Base-by-base conservation (phyloP, 2,888 invertebrate genomes). In the Nemotelus pantherinus region DNA sequence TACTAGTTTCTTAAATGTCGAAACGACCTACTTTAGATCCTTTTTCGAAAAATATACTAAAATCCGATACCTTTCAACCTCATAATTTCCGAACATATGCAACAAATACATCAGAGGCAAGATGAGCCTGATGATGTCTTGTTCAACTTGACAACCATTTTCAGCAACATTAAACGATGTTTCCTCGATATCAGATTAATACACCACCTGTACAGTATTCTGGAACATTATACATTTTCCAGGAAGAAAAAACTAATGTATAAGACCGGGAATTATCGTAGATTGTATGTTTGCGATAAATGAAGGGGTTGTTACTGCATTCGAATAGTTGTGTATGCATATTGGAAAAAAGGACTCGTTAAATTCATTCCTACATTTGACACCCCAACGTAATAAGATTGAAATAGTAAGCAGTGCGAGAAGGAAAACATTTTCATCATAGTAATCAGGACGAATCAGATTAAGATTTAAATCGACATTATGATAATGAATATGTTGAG, bases 381-480 rank as follows among this genome's bases (percentile, higher is more conserved):
- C 57, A 57, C 57, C 57, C 57, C 6, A 9, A 53, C 57, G 6
- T 57, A 57, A 57, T 57, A 1, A 57, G 57, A 57, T 57, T 57
- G 57, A 57, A 57, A 3, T 25, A 57, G 25, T 10, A n/a, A 25
- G 57, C 3, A 57, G 25, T 57, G 4, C 25, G 57, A 57, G 57
- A n/a, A 57, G 25, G 25, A 10, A 25, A 25, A 57, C n/a, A 57
- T 25, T n/a, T n/a, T n/a, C 25, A 2, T n/a, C 25, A 57, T 10
- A 10, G 25, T n/a, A n/a, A 25, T 2, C 57, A 57, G 25, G 25
- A n/a, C 10, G 25, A 57, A 57, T 57, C 57, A 57, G 25, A 57
- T 57, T 57, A n/a, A 57, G 57, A 57, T 57, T 57, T 57, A 57
- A 57, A 57, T 57, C 57, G 10, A 57, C 10, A 57, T 57, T 57